Evolutionary conservation across 2,888 invertebrate species (phyloP).

Genomic region (Mythimna lalbum): DNA sequence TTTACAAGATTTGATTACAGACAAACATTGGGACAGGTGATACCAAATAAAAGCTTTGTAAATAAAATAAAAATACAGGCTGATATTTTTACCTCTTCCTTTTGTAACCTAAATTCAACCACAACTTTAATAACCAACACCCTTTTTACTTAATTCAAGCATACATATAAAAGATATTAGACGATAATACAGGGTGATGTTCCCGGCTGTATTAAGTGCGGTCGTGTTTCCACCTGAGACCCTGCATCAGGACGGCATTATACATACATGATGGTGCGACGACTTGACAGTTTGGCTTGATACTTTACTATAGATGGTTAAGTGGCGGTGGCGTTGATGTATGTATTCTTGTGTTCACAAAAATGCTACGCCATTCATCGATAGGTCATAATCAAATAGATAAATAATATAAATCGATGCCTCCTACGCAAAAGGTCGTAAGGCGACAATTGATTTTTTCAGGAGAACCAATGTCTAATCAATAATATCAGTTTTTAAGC

Average conservation of each 20-base stretch:
- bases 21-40: no score
- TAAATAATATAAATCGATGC: no score
- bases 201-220: conserved; percentile 61
- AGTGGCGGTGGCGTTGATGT: neutral
- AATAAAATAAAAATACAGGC: no score
- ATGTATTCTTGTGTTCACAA: no score
- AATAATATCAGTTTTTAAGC: no score
- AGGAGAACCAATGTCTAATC: no score
- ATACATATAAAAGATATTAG: conserved; percentile 54
- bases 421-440: no score
- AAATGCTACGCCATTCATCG: no score
- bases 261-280: conserved; percentile 27
- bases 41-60: no score
- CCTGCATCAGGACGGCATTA: conserved; percentile 24
- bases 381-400: no score
- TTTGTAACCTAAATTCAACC: neutral
- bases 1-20: no score
- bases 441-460: no score
- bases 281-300: conserved; percentile 33
- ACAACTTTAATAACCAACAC: neutral
- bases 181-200: conserved; percentile 47
- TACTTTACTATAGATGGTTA: conserved; percentile 39
- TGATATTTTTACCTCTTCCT: neutral
- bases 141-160: conserved; percentile 42
- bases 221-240: conserved; percentile 62